Evolutionary conservation across 2,888 invertebrate genomes (phyloP).

Genomic region (Caenorhabditis macrosperma): DNA sequence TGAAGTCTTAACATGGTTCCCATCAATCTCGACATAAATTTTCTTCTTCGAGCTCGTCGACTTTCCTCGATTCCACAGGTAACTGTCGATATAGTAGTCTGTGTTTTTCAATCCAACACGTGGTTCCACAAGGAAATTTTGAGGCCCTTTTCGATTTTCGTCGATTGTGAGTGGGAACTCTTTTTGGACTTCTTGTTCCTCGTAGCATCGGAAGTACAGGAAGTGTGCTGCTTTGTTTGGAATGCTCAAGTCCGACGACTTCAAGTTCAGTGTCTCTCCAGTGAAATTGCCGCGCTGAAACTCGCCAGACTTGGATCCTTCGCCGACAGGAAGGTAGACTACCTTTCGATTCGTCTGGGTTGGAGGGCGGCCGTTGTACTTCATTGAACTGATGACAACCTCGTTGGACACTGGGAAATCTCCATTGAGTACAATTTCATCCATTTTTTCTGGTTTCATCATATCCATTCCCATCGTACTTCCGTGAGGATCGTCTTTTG

Average conservation of each 20-base stretch:
- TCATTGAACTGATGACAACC: slow-evolving; percentile 19
- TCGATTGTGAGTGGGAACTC: slow-evolving; percentile 57
- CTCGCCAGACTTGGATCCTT: neutral
- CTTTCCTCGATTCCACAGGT: slow-evolving; percentile 59
- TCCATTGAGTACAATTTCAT: slow-evolving; percentile 3
- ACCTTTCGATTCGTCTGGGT: neutral
- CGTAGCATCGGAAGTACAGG: slow-evolving; percentile 53
- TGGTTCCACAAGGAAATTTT: slow-evolving; percentile 56
- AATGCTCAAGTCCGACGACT: slow-evolving; percentile 40
- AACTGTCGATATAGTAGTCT: slow-evolving; percentile 57
- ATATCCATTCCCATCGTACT: neutral
- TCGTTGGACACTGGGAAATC: slow-evolving; percentile 30
- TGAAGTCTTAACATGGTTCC: slow-evolving; percentile 53
- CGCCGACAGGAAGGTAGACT: neutral
- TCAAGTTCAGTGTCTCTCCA: slow-evolving; percentile 43
- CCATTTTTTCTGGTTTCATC: slow-evolving; percentile 21
- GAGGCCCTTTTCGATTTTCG: slow-evolving; percentile 24
- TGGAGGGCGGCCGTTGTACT: slow-evolving; percentile 22
- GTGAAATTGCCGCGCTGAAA: slow-evolving; percentile 8
- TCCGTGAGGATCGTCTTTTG: neutral
- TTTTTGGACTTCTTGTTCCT: slow-evolving; percentile 50
- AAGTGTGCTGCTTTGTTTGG: slow-evolving; percentile 60
- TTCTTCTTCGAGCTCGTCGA: slow-evolving; percentile 57
- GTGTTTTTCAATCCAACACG: slow-evolving; percentile 53
- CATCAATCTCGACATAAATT: slow-evolving; percentile 52